Conservation (phyloP, 2,113 vertebrate genomes). For the Myrmophylax atrothorax region DNA sequence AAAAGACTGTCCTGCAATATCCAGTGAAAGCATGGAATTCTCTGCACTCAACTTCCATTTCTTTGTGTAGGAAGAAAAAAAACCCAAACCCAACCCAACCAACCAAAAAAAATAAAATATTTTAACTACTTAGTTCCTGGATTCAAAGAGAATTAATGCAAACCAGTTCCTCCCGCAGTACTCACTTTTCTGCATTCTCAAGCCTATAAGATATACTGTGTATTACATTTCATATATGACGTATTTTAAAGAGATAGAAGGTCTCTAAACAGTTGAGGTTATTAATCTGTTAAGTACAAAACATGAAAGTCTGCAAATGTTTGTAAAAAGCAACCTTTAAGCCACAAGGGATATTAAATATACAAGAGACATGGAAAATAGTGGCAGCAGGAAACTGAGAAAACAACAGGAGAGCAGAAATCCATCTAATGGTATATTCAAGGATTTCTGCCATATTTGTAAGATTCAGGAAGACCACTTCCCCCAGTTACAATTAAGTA, state of each 20-base stretch:
- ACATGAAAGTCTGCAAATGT: conserved; percentile 18
- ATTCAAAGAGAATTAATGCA: not conserved
- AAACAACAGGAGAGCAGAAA: not conserved
- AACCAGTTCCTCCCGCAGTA: not conserved
- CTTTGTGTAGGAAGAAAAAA: not conserved
- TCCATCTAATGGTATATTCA: not conserved
- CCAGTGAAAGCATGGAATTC: not conserved
- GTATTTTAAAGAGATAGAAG: not conserved
- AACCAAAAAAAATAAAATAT: not conserved
- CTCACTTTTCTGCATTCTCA: not conserved
- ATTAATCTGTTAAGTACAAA: conserved; percentile 38
- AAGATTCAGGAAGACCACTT: not conserved
- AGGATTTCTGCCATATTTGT: not conserved
- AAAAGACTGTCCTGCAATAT: not conserved
- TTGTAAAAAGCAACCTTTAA: conserved; percentile 39
- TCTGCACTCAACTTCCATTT: not conserved
- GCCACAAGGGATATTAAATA: conserved; percentile 18
- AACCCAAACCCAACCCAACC: not conserved
- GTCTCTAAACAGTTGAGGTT: conserved; percentile 23
- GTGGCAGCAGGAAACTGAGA: not conserved
- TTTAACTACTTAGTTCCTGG: not conserved
- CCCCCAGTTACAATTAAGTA: not conserved
- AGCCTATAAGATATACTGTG: not conserved
- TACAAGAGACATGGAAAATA: not conserved
- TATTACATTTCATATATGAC: not conserved